Percentiles rank a stretch among this genome's conserved stretches.
Evolutionary conservation across 2,888 invertebrate genomes (phyloP).

Genomic region (Eilema sororculum): DNA sequence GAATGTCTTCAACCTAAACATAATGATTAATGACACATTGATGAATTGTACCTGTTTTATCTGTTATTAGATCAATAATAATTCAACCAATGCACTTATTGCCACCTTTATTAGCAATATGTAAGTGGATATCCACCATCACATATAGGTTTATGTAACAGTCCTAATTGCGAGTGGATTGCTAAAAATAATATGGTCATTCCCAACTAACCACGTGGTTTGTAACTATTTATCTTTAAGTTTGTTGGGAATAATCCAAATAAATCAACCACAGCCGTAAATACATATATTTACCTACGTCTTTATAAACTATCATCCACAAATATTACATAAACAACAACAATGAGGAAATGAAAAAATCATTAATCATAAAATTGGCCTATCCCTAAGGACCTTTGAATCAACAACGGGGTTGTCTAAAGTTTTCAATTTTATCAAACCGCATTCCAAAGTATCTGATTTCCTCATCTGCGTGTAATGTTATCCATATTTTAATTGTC

Average conservation of each 20-base stretch:
- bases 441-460: conserved; percentile 63
- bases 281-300: neutral
- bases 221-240: neutral
- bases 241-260: conserved; percentile 4
- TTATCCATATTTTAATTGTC: neutral
- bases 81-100: neutral
- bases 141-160: too few species aligned
- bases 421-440: conserved; percentile 52
- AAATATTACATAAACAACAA: neutral
- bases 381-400: conserved; percentile 25
- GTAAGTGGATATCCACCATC: too few species aligned
- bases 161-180: neutral
- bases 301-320: neutral
- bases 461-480: conserved; percentile 40
- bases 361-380: conserved; percentile 21
- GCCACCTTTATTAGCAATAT: neutral
- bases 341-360: conserved; percentile 10
- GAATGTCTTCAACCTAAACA: neutral
- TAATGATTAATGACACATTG: too few species aligned
- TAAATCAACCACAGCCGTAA: neutral
- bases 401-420: conserved; percentile 36
- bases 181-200: neutral
- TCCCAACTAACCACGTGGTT: neutral
- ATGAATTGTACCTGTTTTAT: too few species aligned
- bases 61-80: neutral